These are phyloP conservation scores for Heliornis fulica DNA, from an alignment of 2,113 vertebrate genomes.

Conservation along the genomic window DNA sequence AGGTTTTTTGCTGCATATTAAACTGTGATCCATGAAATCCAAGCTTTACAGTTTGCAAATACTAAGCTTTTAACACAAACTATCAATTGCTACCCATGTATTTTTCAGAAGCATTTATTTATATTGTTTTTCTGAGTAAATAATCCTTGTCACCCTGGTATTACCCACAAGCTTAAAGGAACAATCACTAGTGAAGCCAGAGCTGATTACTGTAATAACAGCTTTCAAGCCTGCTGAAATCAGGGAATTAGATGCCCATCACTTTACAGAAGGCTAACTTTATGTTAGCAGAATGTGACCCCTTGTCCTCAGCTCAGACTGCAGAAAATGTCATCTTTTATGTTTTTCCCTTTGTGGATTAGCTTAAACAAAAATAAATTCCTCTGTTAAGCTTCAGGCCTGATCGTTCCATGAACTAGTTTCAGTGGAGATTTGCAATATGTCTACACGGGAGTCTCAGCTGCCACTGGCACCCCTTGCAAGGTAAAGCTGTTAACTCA, in stretches of 20 bases:
- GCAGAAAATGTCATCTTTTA: not conserved
- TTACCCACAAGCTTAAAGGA: not conserved
- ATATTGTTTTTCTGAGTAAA: not conserved
- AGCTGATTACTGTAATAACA: not conserved
- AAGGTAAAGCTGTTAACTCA: not conserved
- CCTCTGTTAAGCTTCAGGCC: not conserved
- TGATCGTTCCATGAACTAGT: not conserved
- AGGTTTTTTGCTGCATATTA: not conserved
- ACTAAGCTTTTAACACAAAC: not conserved
- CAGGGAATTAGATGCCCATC: not conserved
- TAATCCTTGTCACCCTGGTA: not conserved
- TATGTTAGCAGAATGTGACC: not conserved
- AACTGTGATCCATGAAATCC: not conserved
- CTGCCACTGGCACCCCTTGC: not conserved
- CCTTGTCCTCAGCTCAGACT: not conserved
- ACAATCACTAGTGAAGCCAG: not conserved
- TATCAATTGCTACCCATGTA: not conserved
- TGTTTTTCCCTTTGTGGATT: not conserved
- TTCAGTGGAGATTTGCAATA: not conserved
- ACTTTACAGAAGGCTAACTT: not conserved
- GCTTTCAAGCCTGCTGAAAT: not conserved
- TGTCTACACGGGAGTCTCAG: too few species aligned
- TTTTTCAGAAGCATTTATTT: conserved; percentile 9
- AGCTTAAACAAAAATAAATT: not conserved
- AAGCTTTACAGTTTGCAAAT: not conserved